Base-by-base conservation (phyloP, 2,888 invertebrate genomes). In the Isoperla grammatica region DNA sequence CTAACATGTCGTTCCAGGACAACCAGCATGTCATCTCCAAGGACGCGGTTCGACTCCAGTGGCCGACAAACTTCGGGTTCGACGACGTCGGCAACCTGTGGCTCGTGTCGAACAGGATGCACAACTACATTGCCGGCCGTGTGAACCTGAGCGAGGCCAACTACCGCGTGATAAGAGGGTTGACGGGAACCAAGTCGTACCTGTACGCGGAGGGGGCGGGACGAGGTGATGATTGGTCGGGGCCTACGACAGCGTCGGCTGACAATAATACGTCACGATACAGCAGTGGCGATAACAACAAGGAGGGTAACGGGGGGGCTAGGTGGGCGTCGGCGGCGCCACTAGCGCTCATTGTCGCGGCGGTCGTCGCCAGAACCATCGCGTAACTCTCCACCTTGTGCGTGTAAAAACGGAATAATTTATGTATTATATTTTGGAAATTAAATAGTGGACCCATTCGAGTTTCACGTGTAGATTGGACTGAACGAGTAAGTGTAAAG, bases 1-100 rank as follows among this genome's bases (percentile, higher is more conserved):
- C 82, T 0, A 61, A 63, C n/a, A 55, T 61, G 8, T 72, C 76
- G 20, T 72, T 73, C 45, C 76, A 76, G 48, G 75, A 75, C 59
- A 82, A 81, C 19, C 85, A 85, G 71, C 78, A 81, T 43, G 78
- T 85, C 22, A 82, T 88, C 61, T 83, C 85, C 3, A 79, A 82
- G 66, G 87, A 88, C 71, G 77, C 80, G 46, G 79, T 78, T 60
- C 82, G 81, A 68, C 81, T 87, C 65, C 87, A 88, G 71, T 88
- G 88, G 88, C 81, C 85, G 0, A 86, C 85, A 69, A 81, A 85
- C 2, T 86, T 87, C 70, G 78, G 82, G 1, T 72, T 75, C 69
- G 84, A 87, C 68, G 78, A 79, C 61, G 73, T 75, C 56, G 86
- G 86, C 23, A 83, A 83, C 69, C 73, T 87, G 6, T 86, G 82